These are phyloP conservation scores for Pogona vitticeps DNA, from an alignment of 2,113 vertebrate species.

Conservation along the genomic window DNA sequence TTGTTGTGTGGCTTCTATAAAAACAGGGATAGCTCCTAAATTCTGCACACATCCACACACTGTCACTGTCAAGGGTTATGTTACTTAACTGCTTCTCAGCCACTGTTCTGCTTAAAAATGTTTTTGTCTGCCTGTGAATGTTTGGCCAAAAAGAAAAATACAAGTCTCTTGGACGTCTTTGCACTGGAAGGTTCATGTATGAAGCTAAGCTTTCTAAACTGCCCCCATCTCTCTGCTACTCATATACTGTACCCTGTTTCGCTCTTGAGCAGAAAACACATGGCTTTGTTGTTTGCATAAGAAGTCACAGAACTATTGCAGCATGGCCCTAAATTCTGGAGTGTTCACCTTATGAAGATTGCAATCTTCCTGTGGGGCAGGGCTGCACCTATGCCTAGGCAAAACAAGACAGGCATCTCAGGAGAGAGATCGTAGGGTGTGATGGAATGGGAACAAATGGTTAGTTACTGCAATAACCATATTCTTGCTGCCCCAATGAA, in stretches of 20 bases:
- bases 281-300: rapidly evolving
- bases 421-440: neutral
- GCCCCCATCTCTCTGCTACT: neutral
- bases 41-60: no score
- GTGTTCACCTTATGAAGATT: neutral
- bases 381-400: neutral
- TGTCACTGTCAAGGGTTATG: no score
- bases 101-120: neutral
- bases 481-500: neutral
- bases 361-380: neutral
- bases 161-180: neutral
- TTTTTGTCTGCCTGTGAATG: neutral
- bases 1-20: neutral
- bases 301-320: neutral
- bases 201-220: neutral
- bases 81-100: neutral
- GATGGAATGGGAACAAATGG: neutral
- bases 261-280: neutral
- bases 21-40: neutral
- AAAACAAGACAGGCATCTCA: neutral
- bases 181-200: neutral
- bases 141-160: neutral
- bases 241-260: neutral
- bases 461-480: neutral
- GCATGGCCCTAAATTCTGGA: rapidly evolving